Conservation (phyloP, 30 jellyfish, hydroid and myxozoan species). For the Hydractinia echinata region DNA sequence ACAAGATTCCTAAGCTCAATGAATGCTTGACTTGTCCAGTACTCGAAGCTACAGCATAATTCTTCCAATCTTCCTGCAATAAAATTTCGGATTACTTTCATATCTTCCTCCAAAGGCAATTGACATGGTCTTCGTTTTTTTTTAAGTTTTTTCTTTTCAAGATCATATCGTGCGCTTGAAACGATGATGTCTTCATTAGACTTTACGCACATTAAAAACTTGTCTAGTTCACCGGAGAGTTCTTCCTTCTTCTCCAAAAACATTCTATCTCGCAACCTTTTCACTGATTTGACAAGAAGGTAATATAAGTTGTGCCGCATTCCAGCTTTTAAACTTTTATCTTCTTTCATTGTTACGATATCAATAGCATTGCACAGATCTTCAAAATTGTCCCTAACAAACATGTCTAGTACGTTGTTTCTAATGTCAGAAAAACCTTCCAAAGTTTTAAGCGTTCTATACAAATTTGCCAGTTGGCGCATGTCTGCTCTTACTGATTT, state of each 20-base stretch:
- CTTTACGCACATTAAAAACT: background rate
- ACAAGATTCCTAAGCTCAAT: constrained; percentile 11
- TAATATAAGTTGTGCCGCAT: constrained; percentile 1
- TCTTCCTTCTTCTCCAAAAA: constrained; percentile 3
- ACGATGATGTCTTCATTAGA: background rate
- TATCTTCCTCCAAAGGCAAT: constrained; percentile 4
- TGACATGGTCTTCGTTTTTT: background rate
- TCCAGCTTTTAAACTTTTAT: constrained; percentile 5
- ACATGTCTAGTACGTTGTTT: background rate
- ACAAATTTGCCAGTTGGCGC: constrained; percentile 2
- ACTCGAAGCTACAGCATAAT: background rate
- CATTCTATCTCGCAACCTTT: constrained; percentile 7
- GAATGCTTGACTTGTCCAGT: background rate
- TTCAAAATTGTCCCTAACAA: background rate
- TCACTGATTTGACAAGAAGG: background rate
- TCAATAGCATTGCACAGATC: background rate
- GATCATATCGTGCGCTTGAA: background rate
- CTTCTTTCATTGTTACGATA: background rate
- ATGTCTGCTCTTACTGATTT: too few species aligned
- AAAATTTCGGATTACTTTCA: background rate
- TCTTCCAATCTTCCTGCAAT: background rate
- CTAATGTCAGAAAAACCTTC: background rate
- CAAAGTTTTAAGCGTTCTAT: background rate
- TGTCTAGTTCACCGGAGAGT: background rate
- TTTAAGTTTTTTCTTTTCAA: background rate